These are phyloP conservation scores for Halichoerus grypus DNA, from an alignment of 2,113 vertebrate species.

Conservation along the genomic window DNA sequence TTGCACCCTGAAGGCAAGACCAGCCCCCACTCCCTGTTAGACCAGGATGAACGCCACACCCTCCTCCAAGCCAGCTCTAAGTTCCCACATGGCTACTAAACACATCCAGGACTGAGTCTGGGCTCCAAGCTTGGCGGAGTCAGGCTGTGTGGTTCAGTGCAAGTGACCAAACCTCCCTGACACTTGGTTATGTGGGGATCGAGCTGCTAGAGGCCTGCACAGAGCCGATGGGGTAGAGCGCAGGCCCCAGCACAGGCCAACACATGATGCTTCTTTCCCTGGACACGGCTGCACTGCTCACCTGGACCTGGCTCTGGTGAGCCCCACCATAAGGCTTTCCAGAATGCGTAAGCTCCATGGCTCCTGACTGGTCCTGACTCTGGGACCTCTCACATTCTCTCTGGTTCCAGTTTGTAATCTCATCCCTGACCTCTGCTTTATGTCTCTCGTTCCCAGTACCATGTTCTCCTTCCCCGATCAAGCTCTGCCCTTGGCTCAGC, in stretches of 20 bases:
- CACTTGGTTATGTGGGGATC: not conserved
- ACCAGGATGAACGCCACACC: not conserved
- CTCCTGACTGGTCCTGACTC: not conserved
- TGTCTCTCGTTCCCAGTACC: not conserved
- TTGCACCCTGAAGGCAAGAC: not conserved
- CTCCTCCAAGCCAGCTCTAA: not conserved
- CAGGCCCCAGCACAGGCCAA: not conserved
- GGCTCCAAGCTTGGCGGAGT: not conserved
- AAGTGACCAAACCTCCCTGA: not conserved
- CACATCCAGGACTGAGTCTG: not conserved
- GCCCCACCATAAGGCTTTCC: not conserved
- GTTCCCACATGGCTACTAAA: not conserved
- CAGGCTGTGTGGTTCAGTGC: not conserved
- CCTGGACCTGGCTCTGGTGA: not conserved
- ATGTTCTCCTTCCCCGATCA: not conserved
- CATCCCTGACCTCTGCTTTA: not conserved
- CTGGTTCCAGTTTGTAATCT: not conserved
- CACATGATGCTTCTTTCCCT: not conserved
- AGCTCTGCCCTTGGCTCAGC: not conserved
- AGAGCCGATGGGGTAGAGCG: not conserved
- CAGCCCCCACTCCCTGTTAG: not conserved
- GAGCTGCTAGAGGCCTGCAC: not conserved
- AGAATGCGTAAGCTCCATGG: not conserved
- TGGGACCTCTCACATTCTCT: not conserved
- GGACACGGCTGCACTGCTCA: not conserved